phyloP scores from a whole-genome alignment of 2,797 vertebrate genomes.

The Pseudomugil gertrudae region DNA sequence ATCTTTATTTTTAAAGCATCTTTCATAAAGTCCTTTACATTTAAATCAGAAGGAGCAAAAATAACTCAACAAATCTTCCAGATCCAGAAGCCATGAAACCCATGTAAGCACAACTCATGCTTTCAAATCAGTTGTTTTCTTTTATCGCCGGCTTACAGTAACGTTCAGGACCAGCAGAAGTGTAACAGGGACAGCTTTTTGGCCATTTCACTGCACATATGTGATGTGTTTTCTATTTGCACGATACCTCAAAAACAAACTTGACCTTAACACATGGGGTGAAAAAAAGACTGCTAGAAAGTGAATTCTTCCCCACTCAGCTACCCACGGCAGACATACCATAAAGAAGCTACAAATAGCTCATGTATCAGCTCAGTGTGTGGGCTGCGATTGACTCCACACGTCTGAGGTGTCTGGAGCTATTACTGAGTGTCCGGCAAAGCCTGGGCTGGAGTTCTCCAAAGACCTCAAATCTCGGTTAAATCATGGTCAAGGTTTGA shows the following conservation, averaged over 20 bases:
- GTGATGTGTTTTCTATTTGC: slow-evolving; percentile 13
- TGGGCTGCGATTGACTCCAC: slow-evolving; percentile 61
- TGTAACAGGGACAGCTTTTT: neutral
- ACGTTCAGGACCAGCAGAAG: neutral
- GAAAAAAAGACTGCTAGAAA: slow-evolving; percentile 15
- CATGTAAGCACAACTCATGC: no score
- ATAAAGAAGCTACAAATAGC: slow-evolving; percentile 42
- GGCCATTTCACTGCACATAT: neutral
- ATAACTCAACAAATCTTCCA: no score
- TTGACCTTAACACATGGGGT: slow-evolving; percentile 7
- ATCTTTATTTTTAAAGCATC: no score
- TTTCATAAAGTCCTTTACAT: no score
- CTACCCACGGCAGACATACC: slow-evolving; percentile 52
- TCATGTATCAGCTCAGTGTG: slow-evolving; percentile 44
- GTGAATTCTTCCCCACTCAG: slow-evolving; percentile 20
- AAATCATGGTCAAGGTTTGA: neutral
- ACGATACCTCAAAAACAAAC: slow-evolving; percentile 34
- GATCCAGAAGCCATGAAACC: no score
- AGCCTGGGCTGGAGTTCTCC: slow-evolving; percentile 34
- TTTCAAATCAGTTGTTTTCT: neutral
- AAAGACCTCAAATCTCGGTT: slow-evolving; percentile 46
- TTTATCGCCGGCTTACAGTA: neutral
- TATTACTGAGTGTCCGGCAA: neutral
- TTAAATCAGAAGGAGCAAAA: no score
- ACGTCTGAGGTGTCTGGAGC: slow-evolving; percentile 50